Conservation (phyloP, 2,113 vertebrate species). For the Macquaria ambigua region DNA sequence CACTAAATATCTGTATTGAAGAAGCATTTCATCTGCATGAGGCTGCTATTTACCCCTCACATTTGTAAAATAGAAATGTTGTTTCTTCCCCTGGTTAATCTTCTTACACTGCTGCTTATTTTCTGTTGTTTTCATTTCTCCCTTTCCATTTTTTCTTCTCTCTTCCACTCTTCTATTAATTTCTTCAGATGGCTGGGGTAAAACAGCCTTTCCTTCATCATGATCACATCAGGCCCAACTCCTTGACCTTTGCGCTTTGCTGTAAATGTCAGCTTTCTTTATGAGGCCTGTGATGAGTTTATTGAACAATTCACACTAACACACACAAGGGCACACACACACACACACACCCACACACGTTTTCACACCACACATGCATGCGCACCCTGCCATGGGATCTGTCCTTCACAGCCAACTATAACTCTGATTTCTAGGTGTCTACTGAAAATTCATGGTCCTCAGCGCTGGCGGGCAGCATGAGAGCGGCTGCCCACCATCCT, state of each 20-base stretch:
- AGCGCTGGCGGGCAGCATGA: conserved; percentile 40
- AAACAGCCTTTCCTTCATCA: conserved; percentile 72
- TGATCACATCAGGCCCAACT: conserved; percentile 78
- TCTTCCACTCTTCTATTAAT: conserved; percentile 18
- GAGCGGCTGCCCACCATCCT: conserved; percentile 42
- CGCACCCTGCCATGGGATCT: conserved; percentile 33
- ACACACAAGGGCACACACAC: conserved; percentile 60
- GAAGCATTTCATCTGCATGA: conserved; percentile 3
- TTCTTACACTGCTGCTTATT: conserved; percentile 1
- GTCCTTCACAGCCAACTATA: conserved; percentile 72
- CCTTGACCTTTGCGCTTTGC: conserved; percentile 82
- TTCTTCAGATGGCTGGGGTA: conserved; percentile 24
- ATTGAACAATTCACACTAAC: conserved; percentile 79
- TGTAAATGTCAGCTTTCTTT: conserved; percentile 86
- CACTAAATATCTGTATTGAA: conserved; percentile 12
- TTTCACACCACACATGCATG: conserved; percentile 37
- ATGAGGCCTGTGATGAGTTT: conserved; percentile 83
- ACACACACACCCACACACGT: conserved; percentile 20
- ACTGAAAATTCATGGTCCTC: conserved; percentile 65
- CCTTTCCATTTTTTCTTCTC: background rate
- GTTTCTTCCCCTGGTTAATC: conserved; percentile 19
- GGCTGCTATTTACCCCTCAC: background rate
- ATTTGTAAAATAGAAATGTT: conserved; percentile 8
- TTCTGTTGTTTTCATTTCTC: conserved; percentile 44
- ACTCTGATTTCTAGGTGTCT: conserved; percentile 76